Conservation (phyloP, 2,797 vertebrate species). For the Typhlichthys eigenmanni region DNA sequence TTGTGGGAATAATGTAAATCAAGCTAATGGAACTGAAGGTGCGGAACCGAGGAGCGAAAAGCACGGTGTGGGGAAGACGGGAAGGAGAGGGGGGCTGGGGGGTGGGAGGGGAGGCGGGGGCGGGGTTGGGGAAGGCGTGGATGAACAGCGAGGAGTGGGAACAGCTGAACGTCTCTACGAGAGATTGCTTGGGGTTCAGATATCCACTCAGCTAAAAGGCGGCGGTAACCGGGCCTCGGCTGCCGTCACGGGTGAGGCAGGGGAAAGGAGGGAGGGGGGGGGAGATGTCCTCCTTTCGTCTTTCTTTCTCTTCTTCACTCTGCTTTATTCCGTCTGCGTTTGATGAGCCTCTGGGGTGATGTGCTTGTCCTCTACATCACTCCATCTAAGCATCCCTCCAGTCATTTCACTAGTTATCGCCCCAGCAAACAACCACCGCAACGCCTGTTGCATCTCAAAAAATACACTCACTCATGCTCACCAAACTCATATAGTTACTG, state of each 20-base stretch:
- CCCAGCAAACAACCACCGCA: slow-evolving; percentile 45
- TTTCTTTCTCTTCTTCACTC: slow-evolving; percentile 33
- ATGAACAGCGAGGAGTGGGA: slow-evolving; percentile 7
- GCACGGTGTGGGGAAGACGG: not conserved
- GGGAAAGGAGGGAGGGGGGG: slow-evolving; percentile 15
- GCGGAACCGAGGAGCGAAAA: slow-evolving; percentile 8
- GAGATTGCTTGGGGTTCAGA: slow-evolving; percentile 73
- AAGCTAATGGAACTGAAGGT: slow-evolving; percentile 82
- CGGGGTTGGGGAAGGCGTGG: not conserved
- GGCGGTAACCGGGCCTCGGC: slow-evolving; percentile 65
- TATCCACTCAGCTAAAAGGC: slow-evolving; percentile 86
- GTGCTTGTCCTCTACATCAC: slow-evolving; percentile 24
- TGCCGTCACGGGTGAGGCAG: slow-evolving; percentile 59
- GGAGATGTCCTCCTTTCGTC: slow-evolving; percentile 34
- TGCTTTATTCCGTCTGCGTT: slow-evolving; percentile 57
- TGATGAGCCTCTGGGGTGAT: slow-evolving; percentile 51
- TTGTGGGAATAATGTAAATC: slow-evolving; percentile 82
- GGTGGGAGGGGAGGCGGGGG: slow-evolving; percentile 12
- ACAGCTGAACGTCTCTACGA: slow-evolving; percentile 31
- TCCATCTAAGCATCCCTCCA: slow-evolving; percentile 30
- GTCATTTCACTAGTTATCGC: slow-evolving; percentile 51
- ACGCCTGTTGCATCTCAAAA: slow-evolving; percentile 51
- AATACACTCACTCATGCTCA: not conserved
- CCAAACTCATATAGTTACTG: not conserved
- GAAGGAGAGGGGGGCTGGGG: slow-evolving; percentile 5